Percentiles rank a stretch among this genome's conserved stretches.
Evolutionary conservation across 2,888 invertebrate species (phyloP).

Genomic region (Chymomyza procnemis): DNA sequence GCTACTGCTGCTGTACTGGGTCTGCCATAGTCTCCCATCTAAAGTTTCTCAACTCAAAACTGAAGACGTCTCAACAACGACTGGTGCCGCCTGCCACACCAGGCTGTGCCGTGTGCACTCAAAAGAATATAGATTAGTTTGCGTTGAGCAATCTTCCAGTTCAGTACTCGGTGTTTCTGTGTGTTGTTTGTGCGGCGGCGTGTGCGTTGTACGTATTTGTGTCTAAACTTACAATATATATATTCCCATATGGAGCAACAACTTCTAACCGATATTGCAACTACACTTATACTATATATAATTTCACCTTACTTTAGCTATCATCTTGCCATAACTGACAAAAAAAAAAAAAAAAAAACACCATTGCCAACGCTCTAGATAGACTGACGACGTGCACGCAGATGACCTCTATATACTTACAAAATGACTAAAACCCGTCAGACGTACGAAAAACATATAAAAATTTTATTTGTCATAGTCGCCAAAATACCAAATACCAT

Average conservation of each 20-base stretch:
- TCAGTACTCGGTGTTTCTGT: constrained; percentile 62
- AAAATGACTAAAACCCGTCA: not conserved
- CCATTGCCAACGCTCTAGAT: not conserved
- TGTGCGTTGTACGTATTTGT: constrained; percentile 52
- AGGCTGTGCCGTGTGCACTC: constrained; percentile 67
- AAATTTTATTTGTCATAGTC: constrained; percentile 33
- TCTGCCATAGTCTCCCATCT: constrained; percentile 46
- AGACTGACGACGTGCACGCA: not conserved
- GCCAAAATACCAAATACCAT: constrained; percentile 16
- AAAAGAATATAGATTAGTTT: constrained; percentile 72
- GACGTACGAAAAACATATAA: not conserved
- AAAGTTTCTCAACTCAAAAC: constrained; percentile 63
- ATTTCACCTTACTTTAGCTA: not conserved
- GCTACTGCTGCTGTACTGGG: constrained; percentile 18
- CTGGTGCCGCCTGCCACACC: constrained; percentile 30
- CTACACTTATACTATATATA: constrained; percentile 6
- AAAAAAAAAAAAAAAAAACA: too few species aligned
- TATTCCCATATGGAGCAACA: not conserved
- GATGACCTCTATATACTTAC: not conserved
- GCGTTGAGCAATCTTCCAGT: constrained; percentile 74
- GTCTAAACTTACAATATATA: not conserved
- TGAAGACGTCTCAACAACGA: constrained; percentile 23
- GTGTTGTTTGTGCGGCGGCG: constrained; percentile 57
- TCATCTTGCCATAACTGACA: not conserved
- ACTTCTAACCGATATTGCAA: constrained; percentile 50